Base-by-base conservation (phyloP, 2,888 invertebrate species). In the Elysia crispata region DNA sequence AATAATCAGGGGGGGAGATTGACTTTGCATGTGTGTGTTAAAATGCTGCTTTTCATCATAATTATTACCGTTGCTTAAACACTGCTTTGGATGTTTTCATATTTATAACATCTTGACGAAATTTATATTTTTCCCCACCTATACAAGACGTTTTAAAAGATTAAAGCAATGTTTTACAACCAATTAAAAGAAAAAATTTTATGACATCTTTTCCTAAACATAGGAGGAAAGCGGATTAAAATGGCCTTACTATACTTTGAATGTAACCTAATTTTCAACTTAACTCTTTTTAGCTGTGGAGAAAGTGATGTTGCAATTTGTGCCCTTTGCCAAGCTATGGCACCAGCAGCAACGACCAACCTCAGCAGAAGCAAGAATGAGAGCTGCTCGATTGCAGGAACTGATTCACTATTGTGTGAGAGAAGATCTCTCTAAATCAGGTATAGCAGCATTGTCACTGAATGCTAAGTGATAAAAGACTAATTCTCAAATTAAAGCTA, bases 311-410 rank as follows among this genome's bases (percentile, higher is more conserved):
- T 76, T 91, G 73, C 81, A 88, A 64, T 83, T 83, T 72, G 77
- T 88, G 33, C 87, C 88, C n/a, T 82, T 88, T 57, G 77, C 84
- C 31, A 76, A 83, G 1, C 50, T 86, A 77, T 66, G 85, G 25
- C 77, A 88, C 11, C 18, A 28, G 11, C 72, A 86, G 0, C 86
- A 86, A 1, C 77, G 85, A 0, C 88, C 89, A 0, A 81, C 87
- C 5, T 84, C 87, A 0, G 82, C 85, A 30, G 83, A 86, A 15
- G 85, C 87, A 0, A 85, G 86, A 76, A 88, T 90, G 75, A 81
- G 91, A 60, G 89, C 91, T 5, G 89, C 91, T 1, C 81, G 91
- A 23, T 85, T 92, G 20, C 92, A 92, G 78, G 91, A 92, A 79
- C 86, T 92, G 41, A 84, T 92, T 49, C 89, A 91, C 80, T 91